Base-by-base conservation (phyloP, 2,888 invertebrate genomes). In the Philereme vetulata region DNA sequence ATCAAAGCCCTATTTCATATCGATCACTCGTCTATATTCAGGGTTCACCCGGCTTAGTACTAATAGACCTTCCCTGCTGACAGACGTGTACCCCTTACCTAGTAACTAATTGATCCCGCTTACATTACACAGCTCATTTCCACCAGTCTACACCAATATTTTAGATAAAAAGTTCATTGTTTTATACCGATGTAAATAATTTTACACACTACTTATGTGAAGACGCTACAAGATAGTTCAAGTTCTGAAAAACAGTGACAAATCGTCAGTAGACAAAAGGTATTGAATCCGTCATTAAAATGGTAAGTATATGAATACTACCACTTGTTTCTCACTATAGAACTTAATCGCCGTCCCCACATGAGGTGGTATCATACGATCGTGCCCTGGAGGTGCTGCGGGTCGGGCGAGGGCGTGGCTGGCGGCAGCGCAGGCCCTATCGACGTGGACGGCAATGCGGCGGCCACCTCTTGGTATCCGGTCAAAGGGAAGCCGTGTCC, bases 321-420 rank as follows among this genome's bases (percentile, higher is more conserved):
- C 94, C 95, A 95, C 86, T 94, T 95, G 81, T 95, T 96, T 84
- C 95, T 94, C 76, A 94, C 90, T 72, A 95, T 95, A 88, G 96
- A 95, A 93, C 96, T 95, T 88, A 95, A 93, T 93, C 96, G 95
- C 90, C 96, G 96, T 94, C 97, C 96, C 96, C 97, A 96, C 96
- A 97, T 96, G 67, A 96, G 95, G 94, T 97, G 95, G 94, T 97
- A 97, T 97, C 97, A 97, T 96, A 97, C 97, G 90, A 97, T 97
- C 81, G 97, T 97, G 72, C 97, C 97, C 88, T 97, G 97, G 65
- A 97, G 91, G 80, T 96, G 96, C 81, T 96, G 96, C 11, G 96
- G 94, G 78, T 95, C 95, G 32, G 90, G 88, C 38, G 91, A 78
- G 6, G 87, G 79, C 8, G 72, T 52, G 43, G 84, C 74, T 7